Evolutionary conservation across 2,888 invertebrate species (phyloP).

Genomic region (Cheilosia vulpina): DNA sequence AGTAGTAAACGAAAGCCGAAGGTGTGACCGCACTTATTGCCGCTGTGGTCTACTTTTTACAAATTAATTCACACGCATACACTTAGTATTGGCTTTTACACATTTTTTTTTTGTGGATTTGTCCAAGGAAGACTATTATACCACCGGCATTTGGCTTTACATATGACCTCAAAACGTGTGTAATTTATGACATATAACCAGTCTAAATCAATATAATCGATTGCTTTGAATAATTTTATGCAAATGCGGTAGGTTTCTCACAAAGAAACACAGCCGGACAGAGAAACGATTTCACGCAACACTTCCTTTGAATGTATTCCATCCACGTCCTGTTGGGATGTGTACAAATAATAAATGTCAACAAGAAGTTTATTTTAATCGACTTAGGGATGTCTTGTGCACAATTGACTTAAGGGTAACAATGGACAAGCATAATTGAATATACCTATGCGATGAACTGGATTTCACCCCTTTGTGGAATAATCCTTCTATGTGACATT

Average conservation of each 20-base stretch:
- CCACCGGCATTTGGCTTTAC: conserved; percentile 23
- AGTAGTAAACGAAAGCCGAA: conserved; percentile 15
- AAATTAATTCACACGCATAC: conserved; percentile 66
- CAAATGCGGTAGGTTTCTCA: conserved; percentile 23
- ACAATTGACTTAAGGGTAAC: conserved; percentile 26
- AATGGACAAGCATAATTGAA: not conserved
- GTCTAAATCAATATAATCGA: conserved; percentile 53
- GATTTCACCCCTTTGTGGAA: conserved; percentile 47
- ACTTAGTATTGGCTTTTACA: conserved; percentile 29
- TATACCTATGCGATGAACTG: conserved; percentile 47
- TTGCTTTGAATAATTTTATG: conserved; percentile 52
- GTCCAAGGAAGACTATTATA: conserved; percentile 7
- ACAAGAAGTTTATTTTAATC: conserved; percentile 66
- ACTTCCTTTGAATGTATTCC: conserved; percentile 19
- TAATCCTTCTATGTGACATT: conserved; percentile 61
- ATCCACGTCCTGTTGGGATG: conserved; percentile 22
- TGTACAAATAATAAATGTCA: conserved; percentile 62
- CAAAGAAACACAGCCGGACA: conserved; percentile 10
- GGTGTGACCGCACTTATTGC: conserved; percentile 26
- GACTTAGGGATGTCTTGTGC: conserved; percentile 56
- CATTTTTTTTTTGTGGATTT: conserved; percentile 13
- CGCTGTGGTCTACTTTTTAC: conserved; percentile 31
- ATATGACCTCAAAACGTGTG: conserved; percentile 54
- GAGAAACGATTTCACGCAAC: conserved; percentile 13
- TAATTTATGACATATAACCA: conserved; percentile 30